These are phyloP conservation scores for Scarus forsteni DNA, from an alignment of 2,797 vertebrate species.

Conservation along the genomic window DNA sequence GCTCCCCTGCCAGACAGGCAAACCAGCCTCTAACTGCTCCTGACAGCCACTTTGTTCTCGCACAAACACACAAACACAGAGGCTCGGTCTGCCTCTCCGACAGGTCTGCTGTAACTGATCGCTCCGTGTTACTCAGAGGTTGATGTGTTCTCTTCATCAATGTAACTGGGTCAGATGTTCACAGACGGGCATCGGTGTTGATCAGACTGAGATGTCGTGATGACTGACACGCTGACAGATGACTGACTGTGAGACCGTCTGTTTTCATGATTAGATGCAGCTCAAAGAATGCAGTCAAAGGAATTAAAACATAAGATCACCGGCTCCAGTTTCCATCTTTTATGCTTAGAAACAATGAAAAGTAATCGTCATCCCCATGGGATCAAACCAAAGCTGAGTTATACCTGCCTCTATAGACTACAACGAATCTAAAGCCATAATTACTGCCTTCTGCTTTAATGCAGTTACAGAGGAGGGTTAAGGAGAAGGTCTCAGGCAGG, in stretches of 20 bases:
- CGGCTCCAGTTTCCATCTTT: neutral
- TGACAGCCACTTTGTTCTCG: constrained; percentile 73
- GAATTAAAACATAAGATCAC: constrained; percentile 8
- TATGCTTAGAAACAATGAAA: neutral
- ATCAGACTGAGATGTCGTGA: constrained; percentile 47
- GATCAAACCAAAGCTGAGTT: neutral
- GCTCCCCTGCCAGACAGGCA: constrained; percentile 57
- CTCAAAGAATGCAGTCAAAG: constrained; percentile 10
- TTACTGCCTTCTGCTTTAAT: no score
- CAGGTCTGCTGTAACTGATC: constrained; percentile 58
- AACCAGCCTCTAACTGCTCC: constrained; percentile 68
- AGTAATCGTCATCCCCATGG: neutral
- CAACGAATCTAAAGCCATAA: no score
- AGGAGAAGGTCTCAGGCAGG: no score
- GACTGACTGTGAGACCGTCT: constrained; percentile 12
- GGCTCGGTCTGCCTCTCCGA: constrained; percentile 30
- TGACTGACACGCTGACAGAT: constrained; percentile 64
- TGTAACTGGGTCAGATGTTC: constrained; percentile 67
- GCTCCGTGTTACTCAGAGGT: constrained; percentile 43
- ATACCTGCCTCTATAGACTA: neutral
- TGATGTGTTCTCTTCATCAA: constrained; percentile 44
- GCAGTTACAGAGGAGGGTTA: no score
- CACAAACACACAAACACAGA: neutral
- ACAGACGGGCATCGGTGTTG: constrained; percentile 42
- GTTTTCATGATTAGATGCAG: neutral